Conservation (phyloP, 2,888 invertebrate genomes). For the Aleiodes testaceus region DNA sequence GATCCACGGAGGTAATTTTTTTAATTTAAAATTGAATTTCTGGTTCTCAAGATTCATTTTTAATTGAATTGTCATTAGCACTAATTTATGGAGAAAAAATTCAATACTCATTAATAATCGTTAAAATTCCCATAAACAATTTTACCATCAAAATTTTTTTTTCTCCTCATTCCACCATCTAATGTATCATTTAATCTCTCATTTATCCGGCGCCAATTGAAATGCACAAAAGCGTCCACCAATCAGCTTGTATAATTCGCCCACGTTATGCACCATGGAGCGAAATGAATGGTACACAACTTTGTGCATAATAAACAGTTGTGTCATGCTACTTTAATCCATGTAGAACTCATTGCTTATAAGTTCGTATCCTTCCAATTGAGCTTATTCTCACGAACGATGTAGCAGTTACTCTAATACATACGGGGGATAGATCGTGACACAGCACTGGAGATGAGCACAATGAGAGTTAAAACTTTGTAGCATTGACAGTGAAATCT, state of each 20-base stretch:
- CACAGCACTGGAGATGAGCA: too few species aligned
- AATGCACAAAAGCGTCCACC: slow-evolving; percentile 1
- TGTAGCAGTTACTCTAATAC: background rate
- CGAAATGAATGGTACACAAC: slow-evolving; percentile 11
- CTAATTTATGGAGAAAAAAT: too few species aligned
- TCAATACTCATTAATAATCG: too few species aligned
- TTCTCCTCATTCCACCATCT: too few species aligned
- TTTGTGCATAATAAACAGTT: slow-evolving; percentile 15
- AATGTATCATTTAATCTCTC: background rate
- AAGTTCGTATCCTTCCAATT: background rate
- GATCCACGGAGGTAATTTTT: slow-evolving; percentile 66
- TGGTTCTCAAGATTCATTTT: too few species aligned
- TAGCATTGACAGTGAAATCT: too few species aligned
- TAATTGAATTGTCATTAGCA: too few species aligned
- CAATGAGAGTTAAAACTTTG: too few species aligned
- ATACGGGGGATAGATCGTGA: background rate
- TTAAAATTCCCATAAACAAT: too few species aligned
- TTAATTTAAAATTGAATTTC: background rate
- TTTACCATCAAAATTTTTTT: too few species aligned
- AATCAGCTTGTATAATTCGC: slow-evolving; percentile 6
- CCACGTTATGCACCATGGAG: slow-evolving; percentile 7
- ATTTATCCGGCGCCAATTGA: slow-evolving; percentile 14
- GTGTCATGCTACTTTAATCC: slow-evolving; percentile 19
- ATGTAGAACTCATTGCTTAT: background rate
- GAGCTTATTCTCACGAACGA: slow-evolving; percentile 1